Conservation (phyloP, 2,797 vertebrate species). For the Pristis pectinata region DNA sequence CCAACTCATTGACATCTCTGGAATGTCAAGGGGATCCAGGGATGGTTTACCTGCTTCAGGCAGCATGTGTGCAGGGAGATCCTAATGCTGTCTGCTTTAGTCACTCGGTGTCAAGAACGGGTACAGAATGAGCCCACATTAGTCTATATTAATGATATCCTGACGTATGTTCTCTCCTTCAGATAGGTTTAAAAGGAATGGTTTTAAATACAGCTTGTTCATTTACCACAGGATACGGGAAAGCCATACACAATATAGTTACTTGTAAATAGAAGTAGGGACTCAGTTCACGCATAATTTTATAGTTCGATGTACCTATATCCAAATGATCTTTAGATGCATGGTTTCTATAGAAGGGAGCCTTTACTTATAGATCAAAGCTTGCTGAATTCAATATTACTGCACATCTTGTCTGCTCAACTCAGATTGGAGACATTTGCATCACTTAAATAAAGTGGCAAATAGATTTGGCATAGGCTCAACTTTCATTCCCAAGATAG, state of each 20-base stretch:
- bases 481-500: background rate
- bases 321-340: background rate
- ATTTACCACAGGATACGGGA: background rate
- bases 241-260: background rate
- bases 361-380: background rate
- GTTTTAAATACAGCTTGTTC: background rate
- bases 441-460: background rate
- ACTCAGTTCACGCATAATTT: background rate
- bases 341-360: background rate
- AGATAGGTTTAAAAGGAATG: too few species aligned
- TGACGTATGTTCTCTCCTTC: too few species aligned
- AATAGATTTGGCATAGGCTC: background rate
- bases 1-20: background rate
- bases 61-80: background rate
- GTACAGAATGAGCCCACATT: background rate
- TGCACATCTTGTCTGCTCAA: background rate
- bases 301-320: background rate
- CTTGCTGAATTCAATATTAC: background rate
- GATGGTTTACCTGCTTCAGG: background rate
- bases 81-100: background rate
- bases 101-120: background rate
- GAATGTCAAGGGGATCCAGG: background rate
- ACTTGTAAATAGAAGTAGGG: background rate
- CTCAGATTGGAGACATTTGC: background rate
- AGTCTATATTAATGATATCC: background rate